Base-by-base conservation (phyloP, 2,888 invertebrate species). In the Sycophila texana region DNA sequence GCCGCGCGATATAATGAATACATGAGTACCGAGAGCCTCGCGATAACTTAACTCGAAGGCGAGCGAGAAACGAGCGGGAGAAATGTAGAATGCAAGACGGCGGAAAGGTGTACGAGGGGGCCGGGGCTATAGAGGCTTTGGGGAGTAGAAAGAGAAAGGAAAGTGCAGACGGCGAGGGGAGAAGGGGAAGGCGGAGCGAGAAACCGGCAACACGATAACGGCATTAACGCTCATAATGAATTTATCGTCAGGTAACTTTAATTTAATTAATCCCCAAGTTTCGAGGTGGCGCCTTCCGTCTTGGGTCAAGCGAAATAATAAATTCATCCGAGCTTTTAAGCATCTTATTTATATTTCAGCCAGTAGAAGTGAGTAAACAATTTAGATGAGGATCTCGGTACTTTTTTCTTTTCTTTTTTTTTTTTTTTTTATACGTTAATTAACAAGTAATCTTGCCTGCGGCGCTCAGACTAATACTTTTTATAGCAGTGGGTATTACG, bases 171-270 rank as follows among this genome's bases (percentile, higher is more conserved):
- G 30, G 18, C n/a, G 71, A 47, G 20, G 58, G 58, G 22, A 70
- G 63, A 13, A n/a, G 10, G 58, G 5, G 26, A 16, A 16, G 61
- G 10, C 22, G 74, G 68, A 63, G 73, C 74, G 83, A 39, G 76
- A 30, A 81, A 83, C 75, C 53, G 65, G 74, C 58, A 86, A 87
- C 86, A 85, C 80, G 86, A 84, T 85, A 86, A 87, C 85, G 83
- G 85, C 86, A 86, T 87, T 87, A 86, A 77, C 75, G 79, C 57
- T 73, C 81, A 78, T 84, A 86, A 85, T 85, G 83, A 84, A 86
- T 85, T 86, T 85, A 87, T 86, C 84, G 85, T 81, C 81, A 83
- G 84, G 84, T 78, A 82, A 81, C 83, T 82, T 82, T 61, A 80
- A 83, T 79, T 78, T 82, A 82, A 81, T 83, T 82, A 81, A 83